phyloP scores from a whole-genome alignment of 2,888 invertebrate genomes.

The Melanophora roralis region DNA sequence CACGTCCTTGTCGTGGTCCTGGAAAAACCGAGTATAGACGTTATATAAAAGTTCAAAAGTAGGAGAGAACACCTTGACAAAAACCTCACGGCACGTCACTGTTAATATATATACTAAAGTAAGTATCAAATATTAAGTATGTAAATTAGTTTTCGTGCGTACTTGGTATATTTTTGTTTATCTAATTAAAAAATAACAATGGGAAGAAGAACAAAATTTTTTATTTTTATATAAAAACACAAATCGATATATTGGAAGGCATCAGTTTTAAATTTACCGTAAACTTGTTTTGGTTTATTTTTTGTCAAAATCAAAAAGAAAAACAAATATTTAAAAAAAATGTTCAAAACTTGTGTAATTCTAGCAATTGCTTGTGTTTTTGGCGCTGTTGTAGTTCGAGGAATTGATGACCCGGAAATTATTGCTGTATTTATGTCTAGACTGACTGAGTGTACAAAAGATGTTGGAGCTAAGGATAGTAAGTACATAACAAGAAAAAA shows the following conservation, averaged over 20 bases:
- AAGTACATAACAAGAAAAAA: background rate
- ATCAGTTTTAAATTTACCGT: slow-evolving; percentile 14
- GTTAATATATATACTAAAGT: no score
- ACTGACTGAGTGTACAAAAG: slow-evolving; percentile 67
- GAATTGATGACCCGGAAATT: slow-evolving; percentile 66
- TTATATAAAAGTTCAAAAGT: no score
- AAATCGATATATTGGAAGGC: background rate
- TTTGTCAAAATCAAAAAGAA: background rate
- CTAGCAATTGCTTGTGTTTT: slow-evolving; percentile 47
- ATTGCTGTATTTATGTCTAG: slow-evolving; percentile 63
- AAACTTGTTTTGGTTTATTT: background rate
- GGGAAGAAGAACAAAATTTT: no score
- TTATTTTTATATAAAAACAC: slow-evolving; percentile 3
- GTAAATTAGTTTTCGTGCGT: no score
- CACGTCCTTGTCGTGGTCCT: no score
- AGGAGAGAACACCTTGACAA: no score
- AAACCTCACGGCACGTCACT: no score
- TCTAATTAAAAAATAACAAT: no score
- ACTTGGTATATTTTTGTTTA: no score
- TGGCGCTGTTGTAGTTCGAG: slow-evolving; percentile 42
- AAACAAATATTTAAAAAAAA: slow-evolving; percentile 29
- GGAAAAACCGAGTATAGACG: no score
- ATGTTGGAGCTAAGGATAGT: slow-evolving; percentile 70
- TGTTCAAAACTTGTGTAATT: slow-evolving; percentile 48
- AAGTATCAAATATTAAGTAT: no score